A percentile compares a stretch with the other conserved stretches of the same genome.
These are phyloP conservation scores for Morpho helenor DNA, from an alignment of 2,888 invertebrate species.

Conservation along the genomic window DNA sequence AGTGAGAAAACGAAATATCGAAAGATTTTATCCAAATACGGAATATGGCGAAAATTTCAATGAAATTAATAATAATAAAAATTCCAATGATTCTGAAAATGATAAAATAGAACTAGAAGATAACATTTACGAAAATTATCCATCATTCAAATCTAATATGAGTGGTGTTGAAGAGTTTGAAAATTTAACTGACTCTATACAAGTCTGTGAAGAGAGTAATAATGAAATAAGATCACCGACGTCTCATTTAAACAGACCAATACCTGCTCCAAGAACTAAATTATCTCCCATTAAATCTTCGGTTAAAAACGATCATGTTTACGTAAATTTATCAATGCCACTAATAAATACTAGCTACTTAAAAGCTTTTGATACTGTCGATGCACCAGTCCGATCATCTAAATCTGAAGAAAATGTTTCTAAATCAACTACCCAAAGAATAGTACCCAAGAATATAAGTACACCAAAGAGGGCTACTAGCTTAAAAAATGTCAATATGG, in stretches of 20 bases:
- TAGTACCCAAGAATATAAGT: constrained; percentile 23
- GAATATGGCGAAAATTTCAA: constrained; percentile 69
- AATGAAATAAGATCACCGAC: constrained; percentile 52
- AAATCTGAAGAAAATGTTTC: constrained; percentile 61
- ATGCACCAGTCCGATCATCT: constrained; percentile 56
- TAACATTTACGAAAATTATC: constrained; percentile 69
- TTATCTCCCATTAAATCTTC: constrained; percentile 55
- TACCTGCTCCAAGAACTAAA: constrained; percentile 80
- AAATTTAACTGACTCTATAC: constrained; percentile 83
- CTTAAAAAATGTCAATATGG: constrained; percentile 30
- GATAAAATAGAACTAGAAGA: constrained; percentile 40
- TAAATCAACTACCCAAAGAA: constrained; percentile 31
- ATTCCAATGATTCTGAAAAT: constrained; percentile 39
- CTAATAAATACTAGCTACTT: constrained; percentile 52
- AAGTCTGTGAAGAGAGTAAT: constrained; percentile 78
- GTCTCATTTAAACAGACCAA: constrained; percentile 73
- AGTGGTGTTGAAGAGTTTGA: constrained; percentile 77
- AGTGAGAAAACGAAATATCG: constrained; percentile 66
- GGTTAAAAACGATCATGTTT: constrained; percentile 75
- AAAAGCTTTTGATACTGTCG: constrained; percentile 52
- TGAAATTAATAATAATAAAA: constrained; percentile 70
- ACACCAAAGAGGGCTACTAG: constrained; percentile 33
- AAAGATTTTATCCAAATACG: constrained; percentile 72
- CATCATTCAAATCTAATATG: constrained; percentile 56
- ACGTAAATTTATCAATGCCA: constrained; percentile 79